Percentiles rank a stretch among this genome's conserved stretches.
These are phyloP conservation scores for Macrotis lagotis DNA, from an alignment of 2,113 vertebrate species.

Conservation along the genomic window DNA sequence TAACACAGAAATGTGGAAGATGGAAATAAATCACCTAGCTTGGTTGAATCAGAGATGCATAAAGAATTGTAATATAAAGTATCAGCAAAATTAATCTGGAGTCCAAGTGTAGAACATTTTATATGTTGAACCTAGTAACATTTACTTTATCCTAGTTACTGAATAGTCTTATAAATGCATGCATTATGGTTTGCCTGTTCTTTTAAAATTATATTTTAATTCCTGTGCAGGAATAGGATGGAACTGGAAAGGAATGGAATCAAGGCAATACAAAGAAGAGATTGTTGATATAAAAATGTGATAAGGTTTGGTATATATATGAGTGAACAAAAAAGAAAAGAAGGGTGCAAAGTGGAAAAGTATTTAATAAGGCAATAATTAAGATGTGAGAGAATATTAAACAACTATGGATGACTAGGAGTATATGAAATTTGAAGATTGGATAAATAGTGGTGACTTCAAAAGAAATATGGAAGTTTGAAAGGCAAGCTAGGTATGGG, in stretches of 20 bases:
- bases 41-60: neutral
- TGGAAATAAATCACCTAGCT: neutral
- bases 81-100: neutral
- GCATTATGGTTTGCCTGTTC: neutral
- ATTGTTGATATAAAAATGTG: neutral
- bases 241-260: neutral
- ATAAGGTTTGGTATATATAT: neutral
- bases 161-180: neutral
- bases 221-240: neutral
- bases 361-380: neutral
- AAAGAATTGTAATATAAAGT: neutral
- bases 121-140: neutral
- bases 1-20: neutral
- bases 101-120: neutral
- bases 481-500: neutral
- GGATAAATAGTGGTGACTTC: neutral
- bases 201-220: neutral
- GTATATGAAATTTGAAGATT: neutral
- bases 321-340: neutral
- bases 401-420: neutral
- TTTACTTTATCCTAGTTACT: neutral
- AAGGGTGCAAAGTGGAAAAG: neutral
- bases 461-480: neutral
- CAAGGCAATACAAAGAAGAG: neutral
- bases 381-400: neutral